phyloP scores from a whole-genome alignment of 2,797 vertebrate genomes.

The Alcedo quadribrachys region DNA sequence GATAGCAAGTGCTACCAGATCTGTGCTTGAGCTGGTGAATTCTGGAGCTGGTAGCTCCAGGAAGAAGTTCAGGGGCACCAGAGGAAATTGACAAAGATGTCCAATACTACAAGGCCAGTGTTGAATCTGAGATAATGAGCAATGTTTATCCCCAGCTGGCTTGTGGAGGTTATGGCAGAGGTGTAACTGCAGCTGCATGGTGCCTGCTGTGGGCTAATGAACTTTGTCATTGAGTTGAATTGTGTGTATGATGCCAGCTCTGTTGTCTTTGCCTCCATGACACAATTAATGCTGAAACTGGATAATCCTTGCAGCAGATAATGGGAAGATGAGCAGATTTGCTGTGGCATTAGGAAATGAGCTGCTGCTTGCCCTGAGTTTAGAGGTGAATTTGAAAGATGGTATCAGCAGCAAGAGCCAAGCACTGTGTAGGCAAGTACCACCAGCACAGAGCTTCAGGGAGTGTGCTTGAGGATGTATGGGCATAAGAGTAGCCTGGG shows the following conservation, averaged over 20 bases:
- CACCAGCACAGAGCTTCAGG: neutral
- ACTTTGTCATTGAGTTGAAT: slow-evolving; percentile 7
- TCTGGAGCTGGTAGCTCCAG: neutral
- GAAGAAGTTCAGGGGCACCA: neutral
- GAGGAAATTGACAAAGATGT: neutral
- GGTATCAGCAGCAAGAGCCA: slow-evolving; percentile 2
- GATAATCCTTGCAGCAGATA: slow-evolving; percentile 44
- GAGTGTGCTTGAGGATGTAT: neutral
- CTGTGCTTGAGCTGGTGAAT: neutral
- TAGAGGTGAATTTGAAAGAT: slow-evolving; percentile 43
- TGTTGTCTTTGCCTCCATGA: slow-evolving; percentile 38
- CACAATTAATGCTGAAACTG: slow-evolving; percentile 36
- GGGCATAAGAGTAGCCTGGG: neutral
- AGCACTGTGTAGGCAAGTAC: neutral
- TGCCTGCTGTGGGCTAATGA: neutral
- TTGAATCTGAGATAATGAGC: neutral
- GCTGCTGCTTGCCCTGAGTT: slow-evolving; percentile 39
- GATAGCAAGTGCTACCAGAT: neutral
- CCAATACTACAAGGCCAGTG: neutral
- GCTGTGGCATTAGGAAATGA: slow-evolving; percentile 43
- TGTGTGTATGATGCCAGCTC: neutral
- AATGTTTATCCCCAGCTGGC: neutral
- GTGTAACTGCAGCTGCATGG: neutral
- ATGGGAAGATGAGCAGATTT: slow-evolving; percentile 47
- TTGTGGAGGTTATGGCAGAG: neutral